These are phyloP conservation scores for Distichodus sexfasciatus DNA, from an alignment of 2,797 vertebrate species.

Conservation along the genomic window DNA sequence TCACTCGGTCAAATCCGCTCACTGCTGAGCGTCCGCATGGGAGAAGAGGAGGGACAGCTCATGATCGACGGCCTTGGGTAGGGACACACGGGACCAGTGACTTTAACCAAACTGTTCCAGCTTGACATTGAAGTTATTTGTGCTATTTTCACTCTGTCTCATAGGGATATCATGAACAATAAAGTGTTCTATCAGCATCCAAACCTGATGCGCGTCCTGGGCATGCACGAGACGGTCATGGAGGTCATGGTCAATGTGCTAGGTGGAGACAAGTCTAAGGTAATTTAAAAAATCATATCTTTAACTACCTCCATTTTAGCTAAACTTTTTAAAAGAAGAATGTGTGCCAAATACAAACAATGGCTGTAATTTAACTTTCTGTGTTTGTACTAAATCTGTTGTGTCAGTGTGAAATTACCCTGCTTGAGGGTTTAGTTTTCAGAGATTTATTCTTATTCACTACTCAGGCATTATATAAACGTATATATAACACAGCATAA, in stretches of 20 bases:
- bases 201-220: conserved; percentile 95
- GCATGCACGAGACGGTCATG: conserved; percentile 99
- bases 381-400: not conserved
- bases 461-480: too few species aligned
- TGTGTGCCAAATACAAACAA: not conserved
- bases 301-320: too few species aligned
- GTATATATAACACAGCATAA: not conserved
- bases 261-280: conserved; percentile 93
- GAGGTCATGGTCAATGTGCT: conserved; percentile 99
- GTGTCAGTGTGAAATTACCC: not conserved
- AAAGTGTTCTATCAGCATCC: conserved; percentile 99
- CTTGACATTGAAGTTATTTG: not conserved
- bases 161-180: conserved; percentile 98
- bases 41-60: conserved; percentile 91
- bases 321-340: not conserved
- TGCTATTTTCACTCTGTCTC: not conserved
- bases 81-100: conserved; percentile 25
- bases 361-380: not conserved
- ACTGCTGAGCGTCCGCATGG: conserved; percentile 94
- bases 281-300: conserved; percentile 62
- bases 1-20: conserved; percentile 96
- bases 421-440: not conserved
- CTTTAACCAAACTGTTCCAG: not conserved
- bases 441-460: not conserved
- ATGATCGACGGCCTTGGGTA: conserved; percentile 98